Conservation (phyloP, 1,140 invertebrate species). For the Campoletis sonorensis region DNA sequence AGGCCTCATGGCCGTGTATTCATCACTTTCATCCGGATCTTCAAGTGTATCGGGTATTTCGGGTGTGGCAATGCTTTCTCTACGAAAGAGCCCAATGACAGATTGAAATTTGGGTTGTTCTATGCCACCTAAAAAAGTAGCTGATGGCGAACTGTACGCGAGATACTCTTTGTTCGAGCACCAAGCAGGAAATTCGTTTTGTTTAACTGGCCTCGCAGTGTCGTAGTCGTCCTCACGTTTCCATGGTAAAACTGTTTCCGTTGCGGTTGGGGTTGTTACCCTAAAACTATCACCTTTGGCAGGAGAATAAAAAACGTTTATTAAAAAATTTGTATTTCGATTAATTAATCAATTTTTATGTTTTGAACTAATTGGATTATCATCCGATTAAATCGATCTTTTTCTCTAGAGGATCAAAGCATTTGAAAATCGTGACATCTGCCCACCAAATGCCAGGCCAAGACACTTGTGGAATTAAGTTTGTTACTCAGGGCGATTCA, state of each 20-base stretch:
- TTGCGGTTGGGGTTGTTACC: conserved; percentile 90
- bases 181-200: conserved; percentile 94
- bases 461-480: too few relatives aligned
- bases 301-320: conserved; percentile 22
- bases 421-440: too few relatives aligned
- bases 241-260: conserved; percentile 92
- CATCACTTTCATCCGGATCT: conserved; percentile 68
- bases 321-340: too few relatives aligned
- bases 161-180: conserved; percentile 95
- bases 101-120: conserved; percentile 76
- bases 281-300: conserved; percentile 78
- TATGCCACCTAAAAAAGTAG: conserved; percentile 87
- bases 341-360: too few relatives aligned
- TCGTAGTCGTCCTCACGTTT: conserved; percentile 87
- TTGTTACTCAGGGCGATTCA: too few relatives aligned
- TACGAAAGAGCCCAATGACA: conserved; percentile 76
- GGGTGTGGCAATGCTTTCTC: conserved; percentile 70
- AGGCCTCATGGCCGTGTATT: conserved; percentile 64
- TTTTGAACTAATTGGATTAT: too few relatives aligned
- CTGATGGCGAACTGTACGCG: conserved; percentile 93
- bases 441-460: too few relatives aligned
- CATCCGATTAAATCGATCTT: too few relatives aligned
- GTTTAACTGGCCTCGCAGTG: conserved; percentile 84
- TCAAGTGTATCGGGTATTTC: conserved; percentile 64
- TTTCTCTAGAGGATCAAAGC: too few relatives aligned